A percentile compares a stretch with the other conserved stretches of the same genome.
These are phyloP conservation scores for Mythimna vitellina DNA, from an alignment of 2,888 invertebrate species.

Conservation along the genomic window DNA sequence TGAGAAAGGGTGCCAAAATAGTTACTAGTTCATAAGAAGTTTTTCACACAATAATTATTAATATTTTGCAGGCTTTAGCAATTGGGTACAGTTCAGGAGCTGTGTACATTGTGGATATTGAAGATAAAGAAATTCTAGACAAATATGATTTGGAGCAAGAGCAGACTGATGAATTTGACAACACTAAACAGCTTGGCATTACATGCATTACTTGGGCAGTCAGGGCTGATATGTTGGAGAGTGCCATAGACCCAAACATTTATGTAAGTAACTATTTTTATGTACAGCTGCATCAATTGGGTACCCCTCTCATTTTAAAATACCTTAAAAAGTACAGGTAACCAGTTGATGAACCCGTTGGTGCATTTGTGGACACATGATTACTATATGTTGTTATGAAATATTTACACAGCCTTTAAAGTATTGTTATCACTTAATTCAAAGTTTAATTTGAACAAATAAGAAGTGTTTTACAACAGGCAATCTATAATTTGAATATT, in stretches of 20 bases:
- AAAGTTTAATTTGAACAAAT: neutral
- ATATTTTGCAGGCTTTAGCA: constrained; percentile 91
- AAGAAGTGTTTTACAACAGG: neutral
- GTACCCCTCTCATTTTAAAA: too few species aligned
- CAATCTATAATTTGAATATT: neutral
- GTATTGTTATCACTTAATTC: neutral
- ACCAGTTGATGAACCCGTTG: neutral
- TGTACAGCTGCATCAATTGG: too few species aligned
- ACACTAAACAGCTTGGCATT: constrained; percentile 90
- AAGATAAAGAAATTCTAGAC: constrained; percentile 95
- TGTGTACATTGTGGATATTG: constrained; percentile 95
- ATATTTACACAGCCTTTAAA: neutral
- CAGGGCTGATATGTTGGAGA: constrained; percentile 83
- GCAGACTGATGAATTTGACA: constrained; percentile 84
- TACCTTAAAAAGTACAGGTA: too few species aligned
- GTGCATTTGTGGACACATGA: neutral
- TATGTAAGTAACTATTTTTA: constrained; percentile 78
- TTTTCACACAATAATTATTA: neutral
- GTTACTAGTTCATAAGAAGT: neutral
- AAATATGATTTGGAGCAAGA: constrained; percentile 87
- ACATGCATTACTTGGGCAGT: constrained; percentile 94
- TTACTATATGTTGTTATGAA: neutral
- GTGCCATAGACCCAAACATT: constrained; percentile 84
- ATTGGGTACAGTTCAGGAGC: constrained; percentile 93
- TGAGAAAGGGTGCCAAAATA: neutral